Base-by-base conservation (phyloP, 2,113 vertebrate species). In the Pygathrix nemaeus region DNA sequence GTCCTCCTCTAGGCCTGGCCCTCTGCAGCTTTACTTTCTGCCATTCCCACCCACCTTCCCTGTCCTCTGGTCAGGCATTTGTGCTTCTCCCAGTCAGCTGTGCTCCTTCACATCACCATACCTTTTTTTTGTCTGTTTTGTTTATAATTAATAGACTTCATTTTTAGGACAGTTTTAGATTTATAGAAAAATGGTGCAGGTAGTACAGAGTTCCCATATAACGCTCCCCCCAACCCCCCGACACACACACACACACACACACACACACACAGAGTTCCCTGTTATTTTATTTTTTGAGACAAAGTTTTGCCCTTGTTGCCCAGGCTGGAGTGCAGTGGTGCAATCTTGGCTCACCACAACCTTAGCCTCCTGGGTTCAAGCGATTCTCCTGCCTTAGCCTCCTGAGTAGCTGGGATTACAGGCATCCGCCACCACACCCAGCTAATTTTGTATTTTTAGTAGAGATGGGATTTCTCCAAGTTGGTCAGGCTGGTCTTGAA, bases 91-190 rank as follows among this genome's bases (percentile, higher is more conserved):
- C 52, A 18, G 17, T 82, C 57, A n/a, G 2, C 59, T 72, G 2
- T 90, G 75, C 57, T 73, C 72, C 68, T 93, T 88, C 43, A 32
- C 8, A 30, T 91, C 35, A n/a, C 35, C 20, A n/a, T 70, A 52
- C 6, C 38, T 43, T 48, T 64, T 35, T 78, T 40, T 48, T 43
- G 43, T 85, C 80, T 84, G n/a, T 23, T 73, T 80, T 68, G 32
- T 55, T 55, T 16, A 14, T 68, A 81, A 55, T 80, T 61, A 83
- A 35, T 48, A 94, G 32, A 32, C 23, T 64, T 85, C 30, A 75
- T 75, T 80, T 89, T 94, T 73, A 50, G 57, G 81, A 92, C 32
- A 81, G 48, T 86, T 92, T 81, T 61, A 94, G n/a, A 66, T 82
- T 43, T 94, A 68, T 27, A 50, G 38, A 94, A 95, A 90, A 78